Conservation (phyloP, 2,113 vertebrate species). For the Platycercus adscitus region DNA sequence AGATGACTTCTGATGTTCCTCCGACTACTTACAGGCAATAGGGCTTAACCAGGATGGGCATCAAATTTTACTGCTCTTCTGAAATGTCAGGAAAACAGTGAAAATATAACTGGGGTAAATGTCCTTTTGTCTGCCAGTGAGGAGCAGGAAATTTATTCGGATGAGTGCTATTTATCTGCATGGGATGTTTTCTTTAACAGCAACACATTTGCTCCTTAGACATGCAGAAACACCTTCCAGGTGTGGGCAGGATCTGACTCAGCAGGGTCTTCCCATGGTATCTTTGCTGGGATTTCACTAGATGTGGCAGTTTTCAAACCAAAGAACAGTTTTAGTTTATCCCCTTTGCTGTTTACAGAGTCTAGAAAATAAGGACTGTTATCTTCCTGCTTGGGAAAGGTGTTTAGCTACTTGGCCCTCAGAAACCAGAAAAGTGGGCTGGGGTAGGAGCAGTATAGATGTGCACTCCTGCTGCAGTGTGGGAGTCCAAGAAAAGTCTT, state of each 20-base stretch:
- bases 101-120: background rate
- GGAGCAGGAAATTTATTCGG: background rate
- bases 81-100: background rate
- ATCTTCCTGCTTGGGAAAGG: background rate
- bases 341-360: background rate
- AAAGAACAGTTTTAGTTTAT: background rate
- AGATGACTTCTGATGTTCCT: background rate
- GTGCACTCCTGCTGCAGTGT: background rate
- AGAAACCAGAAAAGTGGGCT: background rate
- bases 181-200: background rate
- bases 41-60: background rate
- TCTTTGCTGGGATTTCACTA: background rate
- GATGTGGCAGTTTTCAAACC: background rate
- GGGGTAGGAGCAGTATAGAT: background rate
- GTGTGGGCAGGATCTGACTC: background rate
- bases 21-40: background rate
- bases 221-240: background rate
- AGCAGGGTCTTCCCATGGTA: accelerated
- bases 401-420: background rate
- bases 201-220: background rate
- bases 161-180: background rate
- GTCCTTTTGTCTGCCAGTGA: background rate
- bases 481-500: background rate
- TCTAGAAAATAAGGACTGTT: background rate
- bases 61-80: background rate